phyloP scores from a whole-genome alignment of 2,797 vertebrate genomes.

The Acanthurus lineatus region DNA sequence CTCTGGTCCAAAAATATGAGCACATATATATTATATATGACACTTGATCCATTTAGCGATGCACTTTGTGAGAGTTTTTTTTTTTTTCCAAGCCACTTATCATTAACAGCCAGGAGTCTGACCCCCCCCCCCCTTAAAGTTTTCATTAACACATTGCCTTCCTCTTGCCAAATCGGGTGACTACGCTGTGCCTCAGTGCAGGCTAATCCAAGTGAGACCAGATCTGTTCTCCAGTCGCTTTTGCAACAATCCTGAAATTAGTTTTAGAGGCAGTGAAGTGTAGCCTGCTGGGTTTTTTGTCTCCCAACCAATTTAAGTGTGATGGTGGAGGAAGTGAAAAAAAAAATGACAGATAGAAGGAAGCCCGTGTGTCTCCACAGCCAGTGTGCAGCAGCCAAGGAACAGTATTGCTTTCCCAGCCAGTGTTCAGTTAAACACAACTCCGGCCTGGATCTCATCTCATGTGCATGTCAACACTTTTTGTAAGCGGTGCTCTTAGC shows the following conservation, averaged over 20 bases:
- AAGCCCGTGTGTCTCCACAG: slow-evolving; percentile 36
- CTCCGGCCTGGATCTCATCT: slow-evolving; percentile 56
- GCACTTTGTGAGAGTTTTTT: slow-evolving; percentile 26
- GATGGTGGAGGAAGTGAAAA: slow-evolving; percentile 42
- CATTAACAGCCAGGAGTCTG: slow-evolving; percentile 55
- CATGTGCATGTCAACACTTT: slow-evolving; percentile 61
- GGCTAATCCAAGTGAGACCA: slow-evolving; percentile 80
- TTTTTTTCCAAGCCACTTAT: slow-evolving; percentile 61
- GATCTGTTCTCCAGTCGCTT: slow-evolving; percentile 74
- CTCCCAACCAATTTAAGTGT: slow-evolving; percentile 75
- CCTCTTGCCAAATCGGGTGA: slow-evolving; percentile 66
- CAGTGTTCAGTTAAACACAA: slow-evolving; percentile 62
- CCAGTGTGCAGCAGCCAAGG: slow-evolving; percentile 8
- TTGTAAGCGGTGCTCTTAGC: slow-evolving; percentile 63
- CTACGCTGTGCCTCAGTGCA: slow-evolving; percentile 72
- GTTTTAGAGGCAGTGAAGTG: slow-evolving; percentile 80
- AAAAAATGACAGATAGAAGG: slow-evolving; percentile 25
- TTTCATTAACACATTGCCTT: slow-evolving; percentile 75
- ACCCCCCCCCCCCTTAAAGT: slow-evolving; percentile 29
- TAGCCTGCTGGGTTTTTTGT: slow-evolving; percentile 76
- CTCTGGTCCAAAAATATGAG: slow-evolving; percentile 4
- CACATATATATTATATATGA: slow-evolving; percentile 20
- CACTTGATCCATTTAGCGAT: slow-evolving; percentile 57
- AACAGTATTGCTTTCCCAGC: slow-evolving; percentile 48
- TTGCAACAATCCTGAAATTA: slow-evolving; percentile 82